phyloP scores from a whole-genome alignment of 2,797 vertebrate genomes.

The Miichthys miiuy region DNA sequence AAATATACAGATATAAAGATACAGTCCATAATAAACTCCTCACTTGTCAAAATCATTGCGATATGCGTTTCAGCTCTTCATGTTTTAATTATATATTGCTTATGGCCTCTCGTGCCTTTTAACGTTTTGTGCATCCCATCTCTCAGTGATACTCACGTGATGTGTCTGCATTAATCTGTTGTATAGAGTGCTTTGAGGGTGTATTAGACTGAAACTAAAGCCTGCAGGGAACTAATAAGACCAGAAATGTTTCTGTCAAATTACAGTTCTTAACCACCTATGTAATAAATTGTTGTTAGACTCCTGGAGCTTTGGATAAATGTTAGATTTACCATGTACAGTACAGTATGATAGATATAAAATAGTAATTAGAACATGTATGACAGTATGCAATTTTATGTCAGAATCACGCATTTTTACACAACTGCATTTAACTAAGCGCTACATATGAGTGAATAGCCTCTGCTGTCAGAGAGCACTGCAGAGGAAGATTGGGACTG shows the following conservation, averaged over 20 bases:
- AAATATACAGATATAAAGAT: too few relatives aligned
- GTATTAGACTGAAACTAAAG: constrained; percentile 19
- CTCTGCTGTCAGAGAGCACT: constrained; percentile 31
- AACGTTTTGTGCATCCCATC: constrained; percentile 5
- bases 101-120: constrained; percentile 12
- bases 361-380: not conserved
- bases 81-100: constrained; percentile 11
- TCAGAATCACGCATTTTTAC: not conserved
- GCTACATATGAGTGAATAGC: constrained; percentile 10
- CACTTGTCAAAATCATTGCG: not conserved
- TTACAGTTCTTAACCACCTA: constrained; percentile 34
- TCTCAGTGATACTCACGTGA: constrained; percentile 10
- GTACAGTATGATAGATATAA: not conserved
- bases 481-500: constrained; percentile 34
- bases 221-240: constrained; percentile 32
- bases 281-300: constrained; percentile 12
- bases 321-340: not conserved
- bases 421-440: constrained; percentile 7
- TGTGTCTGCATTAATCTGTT: constrained; percentile 17
- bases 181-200: constrained; percentile 8
- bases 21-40: not conserved
- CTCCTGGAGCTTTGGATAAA: constrained; percentile 10
- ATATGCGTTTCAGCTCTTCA: not conserved
- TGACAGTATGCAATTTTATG: not conserved
- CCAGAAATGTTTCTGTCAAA: constrained; percentile 35